Percentiles rank a stretch among this genome's conserved stretches.
phyloP scores from a whole-genome alignment of 2,797 vertebrate species.

The Enteromius viviparus region DNA sequence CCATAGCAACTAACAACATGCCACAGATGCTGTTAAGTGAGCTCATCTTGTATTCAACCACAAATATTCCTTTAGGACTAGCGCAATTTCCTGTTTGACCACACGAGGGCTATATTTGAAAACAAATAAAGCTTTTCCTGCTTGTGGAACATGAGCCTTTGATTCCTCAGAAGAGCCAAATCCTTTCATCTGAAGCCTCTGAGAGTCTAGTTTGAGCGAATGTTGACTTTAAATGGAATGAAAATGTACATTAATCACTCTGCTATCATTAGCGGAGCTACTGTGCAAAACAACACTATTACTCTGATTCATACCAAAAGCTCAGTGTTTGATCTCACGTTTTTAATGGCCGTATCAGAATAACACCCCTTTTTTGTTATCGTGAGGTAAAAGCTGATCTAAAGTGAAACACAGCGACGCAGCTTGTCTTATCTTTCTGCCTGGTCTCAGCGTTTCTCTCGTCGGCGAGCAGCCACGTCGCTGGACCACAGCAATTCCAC shows the following conservation, averaged over 20 bases:
- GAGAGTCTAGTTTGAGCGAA: constrained; percentile 3
- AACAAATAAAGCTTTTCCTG: constrained; percentile 35
- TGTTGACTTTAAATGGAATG: neutral
- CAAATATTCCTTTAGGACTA: neutral
- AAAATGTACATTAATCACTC: neutral
- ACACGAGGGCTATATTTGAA: constrained; percentile 63
- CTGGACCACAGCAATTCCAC: constrained; percentile 65
- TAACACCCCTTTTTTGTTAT: neutral
- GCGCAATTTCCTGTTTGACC: constrained; percentile 43
- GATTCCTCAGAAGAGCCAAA: constrained; percentile 10
- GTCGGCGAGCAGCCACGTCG: constrained; percentile 60
- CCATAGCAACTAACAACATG: neutral
- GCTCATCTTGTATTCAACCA: neutral
- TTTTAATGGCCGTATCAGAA: neutral
- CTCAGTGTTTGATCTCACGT: neutral
- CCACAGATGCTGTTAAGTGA: neutral
- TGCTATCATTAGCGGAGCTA: neutral
- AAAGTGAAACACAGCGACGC: constrained; percentile 35
- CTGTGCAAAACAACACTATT: neutral
- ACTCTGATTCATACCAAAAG: neutral
- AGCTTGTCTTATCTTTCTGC: constrained; percentile 55
- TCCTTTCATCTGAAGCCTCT: constrained; percentile 14
- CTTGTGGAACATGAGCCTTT: neutral
- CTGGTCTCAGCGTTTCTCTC: constrained; percentile 62
- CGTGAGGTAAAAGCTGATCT: neutral